Evolutionary conservation across 2,888 invertebrate genomes (phyloP).

Genomic region (Scaptomyza polygonia): DNA sequence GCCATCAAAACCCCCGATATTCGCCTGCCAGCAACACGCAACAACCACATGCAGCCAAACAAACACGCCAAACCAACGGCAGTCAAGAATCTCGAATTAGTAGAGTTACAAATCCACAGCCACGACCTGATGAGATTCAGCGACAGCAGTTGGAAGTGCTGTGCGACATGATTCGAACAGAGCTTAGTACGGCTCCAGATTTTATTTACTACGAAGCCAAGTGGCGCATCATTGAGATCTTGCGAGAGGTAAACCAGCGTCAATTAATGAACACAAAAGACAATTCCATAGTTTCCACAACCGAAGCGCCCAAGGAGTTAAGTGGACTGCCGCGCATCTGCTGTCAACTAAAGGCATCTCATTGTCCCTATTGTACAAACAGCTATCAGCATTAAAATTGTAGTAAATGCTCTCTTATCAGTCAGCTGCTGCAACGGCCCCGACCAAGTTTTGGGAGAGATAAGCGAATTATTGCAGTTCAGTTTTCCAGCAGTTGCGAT

Average conservation of each 20-base stretch:
- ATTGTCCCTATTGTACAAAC: slow-evolving; percentile 28
- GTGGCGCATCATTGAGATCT: slow-evolving; percentile 73
- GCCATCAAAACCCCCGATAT: no score
- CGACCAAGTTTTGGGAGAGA: slow-evolving; percentile 46
- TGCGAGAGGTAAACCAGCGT: slow-evolving; percentile 70
- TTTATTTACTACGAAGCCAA: slow-evolving; percentile 74
- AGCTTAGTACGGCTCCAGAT: slow-evolving; percentile 62
- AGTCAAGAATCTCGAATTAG: background rate
- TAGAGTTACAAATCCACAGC: background rate
- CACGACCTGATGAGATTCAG: background rate
- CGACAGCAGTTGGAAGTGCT: slow-evolving; percentile 60
- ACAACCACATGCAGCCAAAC: background rate
- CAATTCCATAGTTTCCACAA: background rate
- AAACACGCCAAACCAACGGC: background rate
- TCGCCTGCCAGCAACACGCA: background rate
- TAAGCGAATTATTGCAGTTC: slow-evolving; percentile 46
- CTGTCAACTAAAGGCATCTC: background rate
- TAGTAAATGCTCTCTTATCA: slow-evolving; percentile 33
- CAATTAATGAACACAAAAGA: slow-evolving; percentile 51
- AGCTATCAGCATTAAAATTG: background rate
- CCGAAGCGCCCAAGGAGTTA: no score
- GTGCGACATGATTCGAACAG: slow-evolving; percentile 70
- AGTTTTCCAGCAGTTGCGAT: slow-evolving; percentile 23
- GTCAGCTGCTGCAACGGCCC: slow-evolving; percentile 14
- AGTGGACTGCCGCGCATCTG: background rate